Evolutionary conservation across 1,140 invertebrate genomes (phyloP), one percentile per base, ranked within the genome.

Genomic region (Drosophila cardini): DNA sequence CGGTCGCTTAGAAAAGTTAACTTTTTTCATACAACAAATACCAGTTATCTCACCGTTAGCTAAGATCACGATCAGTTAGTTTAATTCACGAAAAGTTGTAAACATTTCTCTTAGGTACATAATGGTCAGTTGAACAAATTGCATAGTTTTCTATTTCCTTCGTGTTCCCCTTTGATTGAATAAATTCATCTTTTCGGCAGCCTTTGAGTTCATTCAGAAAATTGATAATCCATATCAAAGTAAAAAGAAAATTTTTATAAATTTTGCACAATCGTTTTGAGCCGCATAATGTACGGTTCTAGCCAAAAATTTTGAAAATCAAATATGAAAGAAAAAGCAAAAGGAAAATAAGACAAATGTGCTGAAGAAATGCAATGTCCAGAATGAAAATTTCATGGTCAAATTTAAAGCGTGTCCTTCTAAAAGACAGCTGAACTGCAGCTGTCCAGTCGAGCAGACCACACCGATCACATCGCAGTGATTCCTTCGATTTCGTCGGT

Each of bases 361-460:
- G 34, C 18, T 32, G 30, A 45, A 70, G 65, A 71, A 75, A 75
- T 70, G 43, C 43, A 34, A 42, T 65, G 62, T 72, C 80, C 81
- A 78, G 63, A 80, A 78, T 72, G 69, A 36, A 68, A 87, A 87
- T 87, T 87, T 84, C 84, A 84, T 84, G 85, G 80, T 26, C 77
- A 43, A 89, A 90, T 87, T 70, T 50, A 32, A 30, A 87, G 82
- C 83, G 83, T 86, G 64, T 87, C 82, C 67, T 45, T 53, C 75
- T 9, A 74, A 30, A 61, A 57, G 76, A 76, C 69, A 70, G 72
- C 65, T 70, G 79, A 76, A 62, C 65, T 45, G 83, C 74, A 68
- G 32, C 58, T 62, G 72, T 40, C 4, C 45, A 10, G 16, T 36
- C 18, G 11, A 10, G 0, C 2, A 52, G 65, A 70, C 42, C 65